Base-by-base conservation (phyloP, 2,888 invertebrate species). In the Sepioteuthis lessoniana region DNA sequence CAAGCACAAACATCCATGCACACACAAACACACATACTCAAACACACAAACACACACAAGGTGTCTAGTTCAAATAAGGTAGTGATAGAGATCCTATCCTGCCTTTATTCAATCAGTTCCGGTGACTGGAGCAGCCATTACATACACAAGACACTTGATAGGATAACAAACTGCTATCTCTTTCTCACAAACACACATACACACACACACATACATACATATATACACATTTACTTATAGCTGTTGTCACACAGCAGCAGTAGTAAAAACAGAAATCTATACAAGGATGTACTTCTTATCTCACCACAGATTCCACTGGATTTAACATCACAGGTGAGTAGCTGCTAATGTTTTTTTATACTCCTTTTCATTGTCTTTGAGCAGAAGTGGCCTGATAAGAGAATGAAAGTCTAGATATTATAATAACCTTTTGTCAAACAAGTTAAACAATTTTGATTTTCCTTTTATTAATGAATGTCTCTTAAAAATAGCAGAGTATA, bases 191-290 rank as follows among this genome's bases (percentile, higher is more conserved):
- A 21, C 1, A 21, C 28, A 21, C 55, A 21, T 21, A 21, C 55
- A 21, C 55, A 55, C 55, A 55, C 21, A 76, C 1, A 76, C 13
- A 55, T 28, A 55, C 5, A 21, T 28, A 21, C 55, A 76, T n/a
- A 76, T 16, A 16, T n/a, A 76, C 76, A 76, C 76, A 76, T 13
- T 76, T 76, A 76, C 76, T 76, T 76, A 76, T 19, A 13, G 76
- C 76, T 76, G 76, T 76, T 76, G 76, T 76, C 76, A 76, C 35
- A 76, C 76, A 76, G 76, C 76, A 76, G 76, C 35, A 76, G 76
- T 76, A 76, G 76, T 76, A 76, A 76, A 76, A 76, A 76, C 76
- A 76, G 76, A 76, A 76, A 76, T 76, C 76, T 76, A 76, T 76
- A 76, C 76, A 76, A 76, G 76, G 76, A 76, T 76, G 76, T 76